Base-by-base conservation (phyloP, 2,113 vertebrate species). In the Toxotes jaculatrix region DNA sequence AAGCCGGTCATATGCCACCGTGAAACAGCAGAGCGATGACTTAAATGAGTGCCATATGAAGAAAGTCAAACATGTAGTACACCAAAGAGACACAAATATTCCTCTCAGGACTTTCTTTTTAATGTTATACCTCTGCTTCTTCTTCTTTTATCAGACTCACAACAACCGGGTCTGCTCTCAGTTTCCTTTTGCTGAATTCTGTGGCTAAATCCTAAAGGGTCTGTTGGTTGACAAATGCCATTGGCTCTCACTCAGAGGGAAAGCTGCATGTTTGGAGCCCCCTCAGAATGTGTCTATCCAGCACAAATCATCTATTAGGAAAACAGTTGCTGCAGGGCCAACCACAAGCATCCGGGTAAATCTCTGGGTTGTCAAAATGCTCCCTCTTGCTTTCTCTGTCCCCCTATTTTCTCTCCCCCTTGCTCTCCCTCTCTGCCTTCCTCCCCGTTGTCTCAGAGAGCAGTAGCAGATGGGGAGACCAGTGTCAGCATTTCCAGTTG, bases 401-500 rank as follows among this genome's bases (percentile, higher is more conserved):
- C 66, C 71, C 42, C 36, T 8, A 13, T 14, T 63, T 62, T 21
- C 47, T 42, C 76, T 38, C 45, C 34, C 60, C 32, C 56, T 63
- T 59, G 17, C 47, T 42, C 76, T 38, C 45, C 34, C 60, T 32
- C 56, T 7, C 65, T 10, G 32, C 55, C 51, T 55, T 63, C 49
- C 59, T 60, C 76, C 49, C 27, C 21, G 40, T 23, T 2, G 43
- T 72, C 62, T 82, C 78, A 64, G 77, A 75, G 65, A 74, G 78
- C 82, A 67, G 74, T 4, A 57, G 79, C 88, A 91, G 81, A 87
- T 81, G 70, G 82, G 83, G 80, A 85, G 88, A 74, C 74, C 75
- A 40, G 79, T 84, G 90, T 93, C 85, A 91, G 87, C 90, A 74
- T 85, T 91, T 93, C 86, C 87, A 86, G 73, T 75, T 73, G 85